These are phyloP conservation scores for Agriopis leucophaearia DNA, from an alignment of 2,888 invertebrate genomes.

Conservation along the genomic window DNA sequence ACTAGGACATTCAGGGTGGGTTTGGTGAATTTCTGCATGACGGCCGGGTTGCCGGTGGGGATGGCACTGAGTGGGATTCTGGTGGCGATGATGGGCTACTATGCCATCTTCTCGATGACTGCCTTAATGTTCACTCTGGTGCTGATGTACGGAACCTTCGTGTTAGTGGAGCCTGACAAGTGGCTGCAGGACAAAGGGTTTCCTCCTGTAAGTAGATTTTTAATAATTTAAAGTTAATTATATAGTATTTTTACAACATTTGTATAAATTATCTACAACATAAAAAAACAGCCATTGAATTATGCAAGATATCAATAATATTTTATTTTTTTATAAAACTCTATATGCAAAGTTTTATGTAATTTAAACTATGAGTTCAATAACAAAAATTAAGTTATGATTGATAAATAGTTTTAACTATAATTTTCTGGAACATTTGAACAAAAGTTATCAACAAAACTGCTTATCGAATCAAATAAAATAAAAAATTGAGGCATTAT, in stretches of 20 bases:
- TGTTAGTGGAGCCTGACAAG: constrained; percentile 88
- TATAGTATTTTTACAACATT: too few species aligned
- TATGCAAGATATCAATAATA: too few species aligned
- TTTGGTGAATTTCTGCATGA: constrained; percentile 87
- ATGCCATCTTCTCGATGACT: constrained; percentile 77
- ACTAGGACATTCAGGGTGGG: constrained; percentile 88
- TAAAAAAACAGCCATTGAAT: too few species aligned
- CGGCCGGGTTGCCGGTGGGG: constrained; percentile 85
- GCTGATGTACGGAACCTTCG: constrained; percentile 89
- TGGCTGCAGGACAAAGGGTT: constrained; percentile 68
- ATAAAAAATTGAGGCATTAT: constrained; percentile 7
- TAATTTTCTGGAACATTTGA: constrained; percentile 1
- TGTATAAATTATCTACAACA: too few species aligned
- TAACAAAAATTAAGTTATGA: too few species aligned
- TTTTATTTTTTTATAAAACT: too few species aligned
- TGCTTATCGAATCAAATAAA: constrained; percentile 3
- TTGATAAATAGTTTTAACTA: too few species aligned
- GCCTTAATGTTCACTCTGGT: constrained; percentile 83
- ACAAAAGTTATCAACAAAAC: neutral
- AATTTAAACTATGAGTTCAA: too few species aligned
- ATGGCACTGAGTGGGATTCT: constrained; percentile 84
- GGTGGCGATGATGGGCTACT: constrained; percentile 75
- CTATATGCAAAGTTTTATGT: too few species aligned
- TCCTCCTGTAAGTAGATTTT: constrained; percentile 66
- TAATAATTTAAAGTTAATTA: neutral